Base-by-base conservation (phyloP, 2,113 vertebrate species). In the Genyomyrus donnyi region DNA sequence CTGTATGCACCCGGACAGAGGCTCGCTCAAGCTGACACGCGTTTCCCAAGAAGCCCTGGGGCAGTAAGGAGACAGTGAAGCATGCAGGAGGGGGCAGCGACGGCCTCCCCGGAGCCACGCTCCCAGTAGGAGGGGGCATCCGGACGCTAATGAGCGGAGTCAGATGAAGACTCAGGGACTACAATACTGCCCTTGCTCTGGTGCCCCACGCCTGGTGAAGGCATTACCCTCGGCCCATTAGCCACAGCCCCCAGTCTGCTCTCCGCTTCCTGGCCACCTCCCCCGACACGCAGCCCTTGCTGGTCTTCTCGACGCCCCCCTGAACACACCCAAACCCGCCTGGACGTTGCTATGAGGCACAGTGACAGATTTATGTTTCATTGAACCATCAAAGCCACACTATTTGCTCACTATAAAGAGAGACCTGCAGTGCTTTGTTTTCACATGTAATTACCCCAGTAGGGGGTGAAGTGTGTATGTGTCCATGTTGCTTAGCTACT, bases 321-420 rank as follows among this genome's bases (percentile, higher is more conserved):
- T 9, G 56, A n/a, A 62, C 62, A 88, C 85, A 27, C 21, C 91
- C 93, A 92, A 93, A 92, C 91, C 91, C 92, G 89, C 94, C 93
- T 91, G 93, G 93, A 92, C 94, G 91, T 92, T 92, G 93, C 93
- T 92, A 92, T 93, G 92, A 89, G 92, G 93, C 92, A 94, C 92
- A 93, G 92, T 94, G 94, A 95, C 93, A 94, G 94, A 95, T 95
- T 94, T 96, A 95, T 95, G 93, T 93, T 93, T 94, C 94, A 94
- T 93, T 93, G 94, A 94, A 93, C 93, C 91, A 50, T 93, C 93
- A 92, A 91, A 35, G 46, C 91, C 93, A 93, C 92, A 91, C 90
- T 94, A 92, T 95, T 95, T 95, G 93, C 90, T 92, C 94, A 93
- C 89, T 90, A 91, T 90, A 93, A 92, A 94, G 93, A 93, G 92